A percentile compares a stretch with the other conserved stretches of the same genome.
phyloP scores from a whole-genome alignment of 2,888 invertebrate genomes.

The Calephelis perditalis region DNA sequence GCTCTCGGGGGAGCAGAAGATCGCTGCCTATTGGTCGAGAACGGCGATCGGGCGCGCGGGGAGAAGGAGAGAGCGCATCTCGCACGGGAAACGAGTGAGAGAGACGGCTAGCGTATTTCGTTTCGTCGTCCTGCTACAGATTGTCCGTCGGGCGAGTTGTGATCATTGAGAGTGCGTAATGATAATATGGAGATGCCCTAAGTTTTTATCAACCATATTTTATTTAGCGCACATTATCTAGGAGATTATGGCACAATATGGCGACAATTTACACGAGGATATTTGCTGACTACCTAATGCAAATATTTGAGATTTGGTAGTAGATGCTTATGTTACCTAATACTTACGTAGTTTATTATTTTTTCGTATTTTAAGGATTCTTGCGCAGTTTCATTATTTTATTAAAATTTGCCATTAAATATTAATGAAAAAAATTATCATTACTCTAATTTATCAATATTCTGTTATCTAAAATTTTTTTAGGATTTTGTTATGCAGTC shows the following conservation, averaged over 20 bases:
- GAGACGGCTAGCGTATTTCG: conserved; percentile 61
- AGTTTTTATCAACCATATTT: conserved; percentile 42
- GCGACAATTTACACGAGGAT: conserved; percentile 26
- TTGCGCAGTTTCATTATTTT: no score
- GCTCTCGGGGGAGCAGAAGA: conserved; percentile 77
- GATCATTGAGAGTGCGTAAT: conserved; percentile 66
- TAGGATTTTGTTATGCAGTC: no score
- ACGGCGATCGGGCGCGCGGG: conserved; percentile 56
- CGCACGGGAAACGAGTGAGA: conserved; percentile 51
- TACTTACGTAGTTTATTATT: no score
- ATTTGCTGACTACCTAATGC: not conserved
- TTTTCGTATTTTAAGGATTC: no score
- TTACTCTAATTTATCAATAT: no score
- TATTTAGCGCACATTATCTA: conserved; percentile 42
- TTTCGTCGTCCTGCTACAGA: conserved; percentile 65
- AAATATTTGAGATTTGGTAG: not conserved
- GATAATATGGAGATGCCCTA: conserved; percentile 70
- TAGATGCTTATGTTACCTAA: not conserved
- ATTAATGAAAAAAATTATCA: no score
- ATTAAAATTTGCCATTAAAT: no score
- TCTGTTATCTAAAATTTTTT: no score
- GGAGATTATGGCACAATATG: conserved; percentile 38
- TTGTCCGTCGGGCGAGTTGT: conserved; percentile 61
- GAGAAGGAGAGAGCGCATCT: conserved; percentile 71
- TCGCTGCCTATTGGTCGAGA: conserved; percentile 74